These are phyloP conservation scores for Cepaea nemoralis DNA, from an alignment of 1,140 invertebrate genomes.

Conservation along the genomic window DNA sequence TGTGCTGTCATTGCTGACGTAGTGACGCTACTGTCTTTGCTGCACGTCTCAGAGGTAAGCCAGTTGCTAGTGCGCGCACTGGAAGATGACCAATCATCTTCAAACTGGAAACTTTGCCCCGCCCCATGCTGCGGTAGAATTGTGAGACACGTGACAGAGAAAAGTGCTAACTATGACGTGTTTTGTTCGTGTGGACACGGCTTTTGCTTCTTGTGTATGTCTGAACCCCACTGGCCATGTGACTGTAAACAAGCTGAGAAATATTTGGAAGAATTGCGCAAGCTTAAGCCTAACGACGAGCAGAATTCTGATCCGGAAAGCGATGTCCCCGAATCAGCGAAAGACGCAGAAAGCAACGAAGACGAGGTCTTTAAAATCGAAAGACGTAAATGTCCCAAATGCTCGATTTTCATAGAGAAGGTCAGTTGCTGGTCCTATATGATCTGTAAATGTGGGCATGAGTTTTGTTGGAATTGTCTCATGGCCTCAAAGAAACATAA, in stretches of 20 bases:
- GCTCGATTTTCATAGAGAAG: slow-evolving; percentile 42
- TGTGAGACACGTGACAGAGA: slow-evolving; percentile 26
- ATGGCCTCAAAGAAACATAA: too few species aligned
- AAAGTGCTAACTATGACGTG: slow-evolving; percentile 13
- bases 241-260: slow-evolving; percentile 46
- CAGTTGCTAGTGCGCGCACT: slow-evolving; percentile 29
- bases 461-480: slow-evolving; percentile 44
- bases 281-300: not conserved
- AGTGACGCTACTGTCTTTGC: slow-evolving; percentile 49
- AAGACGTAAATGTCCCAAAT: slow-evolving; percentile 40
- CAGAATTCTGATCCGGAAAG: not conserved
- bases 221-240: slow-evolving; percentile 54
- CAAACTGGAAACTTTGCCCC: slow-evolving; percentile 53
- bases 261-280: slow-evolving; percentile 41
- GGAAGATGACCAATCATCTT: slow-evolving; percentile 38
- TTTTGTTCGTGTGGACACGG: slow-evolving; percentile 50
- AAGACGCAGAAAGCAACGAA: not conserved
- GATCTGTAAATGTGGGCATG: slow-evolving; percentile 33
- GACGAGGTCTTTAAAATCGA: not conserved
- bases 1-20: slow-evolving; percentile 47
- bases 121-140: slow-evolving; percentile 55
- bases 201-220: slow-evolving; percentile 55
- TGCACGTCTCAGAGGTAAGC: slow-evolving; percentile 47
- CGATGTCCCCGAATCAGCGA: not conserved
- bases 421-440: slow-evolving; percentile 41